Evolutionary conservation across 2,888 invertebrate genomes (phyloP), one percentile per base, ranked within the genome.

Genomic region (Nephrocerus scutellatus): DNA sequence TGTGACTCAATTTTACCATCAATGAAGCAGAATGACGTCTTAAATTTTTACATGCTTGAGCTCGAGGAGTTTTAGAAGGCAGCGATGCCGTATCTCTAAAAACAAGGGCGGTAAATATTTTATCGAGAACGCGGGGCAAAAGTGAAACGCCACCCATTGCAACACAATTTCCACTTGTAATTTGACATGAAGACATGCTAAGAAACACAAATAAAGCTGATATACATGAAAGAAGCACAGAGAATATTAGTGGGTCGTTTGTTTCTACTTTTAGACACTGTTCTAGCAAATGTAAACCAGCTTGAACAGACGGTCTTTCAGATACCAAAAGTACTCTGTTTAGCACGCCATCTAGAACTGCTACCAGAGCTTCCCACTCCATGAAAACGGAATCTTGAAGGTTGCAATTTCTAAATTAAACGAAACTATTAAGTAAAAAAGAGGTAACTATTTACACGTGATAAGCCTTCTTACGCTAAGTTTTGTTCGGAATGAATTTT

Each of bases 161-260:
- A 47, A 75, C 73, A 39, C 75, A 74, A 57, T 75, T 76, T 31
- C 63, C 69, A 22, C 64, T 50, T 1, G 80, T 80, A 46, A 84
- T 76, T 55, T 85, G 84, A 52, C 84, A 84, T 24, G 86, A 84
- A 0, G 87, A 84, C 77, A 88, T 85, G 57, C 85, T 86, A 15
- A 93, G 75, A 70, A 91, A 92, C 19, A 90, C 86, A 63, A 92
- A 91, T 3, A 93, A 74, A 0, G 91, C 87, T 2, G 92, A 93
- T 49, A 93, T 83, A 68, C 90, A 88, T 0, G 92, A 92, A n/a
- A 95, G 71, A 39, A 90, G 68, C 33, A 84, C 78, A 1, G 92
- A 92, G 16, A 87, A 71, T 35, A 91, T 76, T 46, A 87, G 72
- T 2, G 92, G 86, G 68, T 91, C 85, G 38, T 73, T 75, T 1